A percentile compares a stretch with the other conserved stretches of the same genome.
phyloP scores from a whole-genome alignment of 2,113 vertebrate species.

The Zosterops lateralis region DNA sequence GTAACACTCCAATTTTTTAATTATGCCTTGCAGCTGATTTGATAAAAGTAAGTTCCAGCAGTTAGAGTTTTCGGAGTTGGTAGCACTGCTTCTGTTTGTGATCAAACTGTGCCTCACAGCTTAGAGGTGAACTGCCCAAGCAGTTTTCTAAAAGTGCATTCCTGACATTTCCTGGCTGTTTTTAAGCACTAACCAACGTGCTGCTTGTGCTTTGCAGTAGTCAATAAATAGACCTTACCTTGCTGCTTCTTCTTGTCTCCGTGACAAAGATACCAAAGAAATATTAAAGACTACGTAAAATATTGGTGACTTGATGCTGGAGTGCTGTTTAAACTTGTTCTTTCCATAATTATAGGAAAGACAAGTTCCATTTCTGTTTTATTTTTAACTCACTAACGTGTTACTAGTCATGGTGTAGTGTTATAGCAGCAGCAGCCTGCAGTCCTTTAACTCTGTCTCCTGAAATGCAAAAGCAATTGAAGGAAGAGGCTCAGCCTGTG shows the following conservation, averaged over 20 bases:
- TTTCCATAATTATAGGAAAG: neutral
- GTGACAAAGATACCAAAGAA: neutral
- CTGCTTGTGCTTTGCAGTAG: neutral
- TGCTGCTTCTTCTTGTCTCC: neutral
- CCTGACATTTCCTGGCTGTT: neutral
- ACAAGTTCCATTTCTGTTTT: neutral
- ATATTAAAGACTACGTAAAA: neutral
- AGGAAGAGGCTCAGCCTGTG: slow-evolving; percentile 18
- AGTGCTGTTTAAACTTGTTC: neutral
- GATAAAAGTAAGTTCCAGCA: neutral
- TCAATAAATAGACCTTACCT: neutral
- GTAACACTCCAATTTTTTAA: neutral
- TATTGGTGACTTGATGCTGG: neutral
- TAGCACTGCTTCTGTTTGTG: neutral
- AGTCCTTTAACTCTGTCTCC: neutral
- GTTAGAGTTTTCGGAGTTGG: neutral
- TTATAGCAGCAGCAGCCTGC: slow-evolving; percentile 5
- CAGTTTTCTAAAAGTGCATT: neutral
- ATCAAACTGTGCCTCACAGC: neutral
- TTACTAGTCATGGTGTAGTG: neutral
- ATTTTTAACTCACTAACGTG: neutral
- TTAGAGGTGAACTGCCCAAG: neutral
- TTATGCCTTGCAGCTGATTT: neutral
- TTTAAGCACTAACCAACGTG: neutral
- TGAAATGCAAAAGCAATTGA: neutral